Evolutionary conservation across 30 jellyfish, hydroid and myxozoan species (phyloP).

Genomic region (Aurelia aurita): DNA sequence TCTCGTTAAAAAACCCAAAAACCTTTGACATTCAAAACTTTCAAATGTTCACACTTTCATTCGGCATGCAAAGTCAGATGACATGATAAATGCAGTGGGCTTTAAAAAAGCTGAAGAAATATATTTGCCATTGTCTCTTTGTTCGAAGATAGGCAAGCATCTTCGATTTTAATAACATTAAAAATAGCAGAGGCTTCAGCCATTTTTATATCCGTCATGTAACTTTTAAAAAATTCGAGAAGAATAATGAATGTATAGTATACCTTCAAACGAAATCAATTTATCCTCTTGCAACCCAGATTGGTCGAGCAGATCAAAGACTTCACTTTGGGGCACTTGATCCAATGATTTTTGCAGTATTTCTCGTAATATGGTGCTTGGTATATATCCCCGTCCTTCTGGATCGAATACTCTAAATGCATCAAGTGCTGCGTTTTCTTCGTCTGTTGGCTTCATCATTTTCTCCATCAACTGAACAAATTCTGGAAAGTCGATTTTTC

Average conservation of each 20-base stretch:
- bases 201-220: no score
- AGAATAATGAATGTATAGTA: not conserved
- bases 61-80: no score
- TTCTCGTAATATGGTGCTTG: slow-evolving; percentile 75
- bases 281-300: slow-evolving; percentile 84
- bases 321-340: slow-evolving; percentile 82
- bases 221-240: no score
- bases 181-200: no score
- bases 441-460: slow-evolving; percentile 96
- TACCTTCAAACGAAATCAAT: slow-evolving; percentile 84
- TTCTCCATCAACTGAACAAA: slow-evolving; percentile 90
- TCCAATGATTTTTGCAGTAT: slow-evolving; percentile 77
- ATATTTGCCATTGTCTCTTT: no score
- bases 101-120: no score
- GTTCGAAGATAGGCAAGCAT: no score
- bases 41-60: no score
- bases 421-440: slow-evolving; percentile 86
- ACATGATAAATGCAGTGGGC: no score
- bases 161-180: no score
- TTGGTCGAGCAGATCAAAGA: slow-evolving; percentile 78
- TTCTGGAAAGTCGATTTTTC: slow-evolving; percentile 93
- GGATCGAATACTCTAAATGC: slow-evolving; percentile 93
- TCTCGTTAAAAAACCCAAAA: no score
- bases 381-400: slow-evolving; percentile 71
- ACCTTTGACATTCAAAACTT: no score